A percentile compares a stretch with the other conserved stretches of the same genome.
Evolutionary conservation across 2,888 invertebrate genomes (phyloP).

Genomic region (Uloborus plumipes): DNA sequence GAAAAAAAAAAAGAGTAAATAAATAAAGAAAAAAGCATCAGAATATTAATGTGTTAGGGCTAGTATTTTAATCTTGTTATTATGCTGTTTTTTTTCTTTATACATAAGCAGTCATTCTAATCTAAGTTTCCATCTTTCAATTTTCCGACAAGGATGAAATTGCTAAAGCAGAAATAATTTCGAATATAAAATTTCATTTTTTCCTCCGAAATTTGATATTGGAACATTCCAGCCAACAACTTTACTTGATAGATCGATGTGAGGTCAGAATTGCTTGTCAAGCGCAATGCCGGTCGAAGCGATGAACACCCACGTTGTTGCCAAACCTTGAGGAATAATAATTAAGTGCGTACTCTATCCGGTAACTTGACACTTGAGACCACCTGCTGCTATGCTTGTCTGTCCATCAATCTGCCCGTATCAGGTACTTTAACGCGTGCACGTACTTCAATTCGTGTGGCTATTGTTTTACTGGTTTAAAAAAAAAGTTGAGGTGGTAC

Average conservation of each 20-base stretch:
- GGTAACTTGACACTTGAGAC: conserved; percentile 19
- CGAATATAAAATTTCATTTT: neutral
- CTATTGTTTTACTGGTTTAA: neutral
- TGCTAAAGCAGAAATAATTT: too few relatives aligned
- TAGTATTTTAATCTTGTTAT: too few relatives aligned
- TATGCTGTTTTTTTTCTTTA: too few relatives aligned
- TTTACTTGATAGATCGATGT: too few relatives aligned
- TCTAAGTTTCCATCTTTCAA: too few relatives aligned
- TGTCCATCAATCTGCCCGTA: conserved; percentile 7
- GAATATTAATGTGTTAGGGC: too few relatives aligned
- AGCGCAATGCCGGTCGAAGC: conserved; percentile 11
- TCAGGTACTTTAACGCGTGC: conserved; percentile 4
- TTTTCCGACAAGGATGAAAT: too few relatives aligned
- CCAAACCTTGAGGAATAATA: conserved; percentile 21
- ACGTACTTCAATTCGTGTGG: neutral
- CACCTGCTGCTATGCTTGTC: conserved; percentile 24
- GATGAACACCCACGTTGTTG: conserved; percentile 35
- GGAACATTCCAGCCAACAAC: neutral
- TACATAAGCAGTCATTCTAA: too few relatives aligned
- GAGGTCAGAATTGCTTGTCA: too few relatives aligned
- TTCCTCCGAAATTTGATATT: neutral
- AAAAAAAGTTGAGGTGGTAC: neutral
- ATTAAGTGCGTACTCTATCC: conserved; percentile 20
- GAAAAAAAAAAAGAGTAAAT: too few relatives aligned
- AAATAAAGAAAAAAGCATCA: too few relatives aligned